Conservation (phyloP, 2,113 vertebrate species). For the Nibea coibor region DNA sequence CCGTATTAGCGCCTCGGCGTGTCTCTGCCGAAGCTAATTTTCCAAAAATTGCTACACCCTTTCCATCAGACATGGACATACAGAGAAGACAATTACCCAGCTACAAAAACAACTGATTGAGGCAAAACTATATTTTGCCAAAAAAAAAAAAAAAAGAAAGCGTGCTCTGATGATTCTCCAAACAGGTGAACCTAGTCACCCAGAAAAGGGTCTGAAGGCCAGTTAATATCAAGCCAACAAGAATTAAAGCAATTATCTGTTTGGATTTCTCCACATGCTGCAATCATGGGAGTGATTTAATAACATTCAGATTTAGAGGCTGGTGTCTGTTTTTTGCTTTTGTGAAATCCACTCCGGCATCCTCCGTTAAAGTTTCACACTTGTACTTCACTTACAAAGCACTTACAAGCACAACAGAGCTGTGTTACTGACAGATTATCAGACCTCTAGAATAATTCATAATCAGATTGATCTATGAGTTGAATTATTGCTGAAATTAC, state of each 20-base stretch:
- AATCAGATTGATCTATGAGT: no score
- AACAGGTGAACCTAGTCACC: neutral
- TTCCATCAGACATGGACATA: constrained; percentile 21
- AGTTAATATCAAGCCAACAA: neutral
- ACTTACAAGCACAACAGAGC: no score
- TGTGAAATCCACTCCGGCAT: no score
- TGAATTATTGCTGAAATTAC: no score
- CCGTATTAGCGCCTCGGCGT: neutral
- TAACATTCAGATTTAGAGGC: no score
- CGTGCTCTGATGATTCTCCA: neutral
- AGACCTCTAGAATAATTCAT: no score
- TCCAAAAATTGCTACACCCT: constrained; percentile 6
- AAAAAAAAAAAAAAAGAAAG: neutral
- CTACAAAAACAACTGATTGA: neutral
- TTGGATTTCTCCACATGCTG: no score
- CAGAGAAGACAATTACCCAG: neutral
- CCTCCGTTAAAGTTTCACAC: no score
- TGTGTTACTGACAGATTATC: no score
- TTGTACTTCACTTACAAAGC: neutral
- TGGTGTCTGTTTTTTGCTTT: no score
- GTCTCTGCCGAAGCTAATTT: constrained; percentile 17
- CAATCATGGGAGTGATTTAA: no score
- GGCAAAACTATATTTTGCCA: neutral
- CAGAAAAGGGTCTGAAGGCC: neutral
- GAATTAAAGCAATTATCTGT: neutral